Evolutionary conservation across 2,113 vertebrate genomes (phyloP), one percentile per base, ranked within the genome.

Genomic region (Indicator maculatus): DNA sequence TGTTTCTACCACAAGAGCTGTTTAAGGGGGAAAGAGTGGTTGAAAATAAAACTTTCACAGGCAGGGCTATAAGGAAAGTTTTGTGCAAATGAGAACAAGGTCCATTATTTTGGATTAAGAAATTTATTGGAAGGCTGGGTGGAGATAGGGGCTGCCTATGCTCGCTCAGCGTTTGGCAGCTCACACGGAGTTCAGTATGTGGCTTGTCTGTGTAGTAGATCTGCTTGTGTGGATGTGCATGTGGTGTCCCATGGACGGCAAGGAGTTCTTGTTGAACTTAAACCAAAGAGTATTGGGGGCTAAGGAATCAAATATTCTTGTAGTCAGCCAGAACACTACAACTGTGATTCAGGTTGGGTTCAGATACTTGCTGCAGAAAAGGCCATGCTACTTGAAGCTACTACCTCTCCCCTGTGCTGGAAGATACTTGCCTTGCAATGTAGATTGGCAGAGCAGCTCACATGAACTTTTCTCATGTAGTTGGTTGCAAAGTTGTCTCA

Each of bases 31-130:
- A 89, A 94, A 64, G 53, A 93, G 85, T 45, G 83, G 72, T 45
- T 83, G 90, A 85, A 95, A 96, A 93, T 83, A 47, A 2, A 67
- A 60, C 86, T 95, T 95, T 77, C 60, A 67, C 33, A 56, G 93
- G 28, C 65, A 74, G 33, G 11, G 31, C 79, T 86, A 4, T 60
- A 86, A 91, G 88, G 94, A 74, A n/a, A 15, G 69, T 81, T 86
- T 74, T 86, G 89, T 93, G 77, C 63, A 61, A 77, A 90, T 41
- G 65, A 67, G 65, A 95, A 86, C 5, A 4, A 36, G 39, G 61
- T 74, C 44, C 50, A 38, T 93, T 86, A 80, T 80, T 95, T 90
- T 47, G 71, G 77, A 83, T 83, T 18, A 21, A 27, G 81, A 80
- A 39, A 72, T 6, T 16, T 45, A 33, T 64, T 83, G 63, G 58